Base-by-base conservation (phyloP, 35 echinoderm and acorn worm species). In the Lytechinus pictus region DNA sequence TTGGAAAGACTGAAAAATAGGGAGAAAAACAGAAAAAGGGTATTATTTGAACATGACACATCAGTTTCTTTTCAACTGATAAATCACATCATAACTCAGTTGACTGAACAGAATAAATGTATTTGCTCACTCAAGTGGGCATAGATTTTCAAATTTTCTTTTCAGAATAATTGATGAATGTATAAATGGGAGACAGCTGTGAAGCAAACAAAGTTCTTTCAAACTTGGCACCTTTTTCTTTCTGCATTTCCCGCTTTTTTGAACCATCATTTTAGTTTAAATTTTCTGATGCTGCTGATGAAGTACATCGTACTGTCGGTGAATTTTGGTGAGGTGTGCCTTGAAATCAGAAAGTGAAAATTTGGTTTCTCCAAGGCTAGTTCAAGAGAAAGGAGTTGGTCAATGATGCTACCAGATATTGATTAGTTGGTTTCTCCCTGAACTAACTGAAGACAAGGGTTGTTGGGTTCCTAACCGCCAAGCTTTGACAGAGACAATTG, bases 101-200 rank as follows among this genome's bases (percentile, higher is more conserved):
- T 79, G 66, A 79, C 19, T 79, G 66, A 79, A 79, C 66, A 79
- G 21, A 79, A 79, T 79, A 79, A 79, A 79, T 79, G 66, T 79
- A 79, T 79, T 79, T 79, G n/a, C 19, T 79, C 66, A 79, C 66
- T 79, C 66, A 79, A 79, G 66, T 79, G 66, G 66, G 66, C 66
- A 79, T 79, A 79, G 66, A 79, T 79, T 79, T 79, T 79, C 16
- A 79, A 19, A 24, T 79, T 79, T 79, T 24, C 21, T 79, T 79
- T 79, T 19, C 66, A 79, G 66, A 79, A 79, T 79, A 79, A 79
- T 79, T 79, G 66, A 79, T 79, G 16, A n/a, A n/a, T 79, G 8
- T 16, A 79, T 58, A 58, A 9, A 79, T 19, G 4, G n/a, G 66
- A 16, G 16, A 24, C 66, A 79, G 66, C 66, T 79, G 66, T 27